Evolutionary conservation across 2,113 vertebrate species (phyloP).

Genomic region (Henicopernis longicauda): DNA sequence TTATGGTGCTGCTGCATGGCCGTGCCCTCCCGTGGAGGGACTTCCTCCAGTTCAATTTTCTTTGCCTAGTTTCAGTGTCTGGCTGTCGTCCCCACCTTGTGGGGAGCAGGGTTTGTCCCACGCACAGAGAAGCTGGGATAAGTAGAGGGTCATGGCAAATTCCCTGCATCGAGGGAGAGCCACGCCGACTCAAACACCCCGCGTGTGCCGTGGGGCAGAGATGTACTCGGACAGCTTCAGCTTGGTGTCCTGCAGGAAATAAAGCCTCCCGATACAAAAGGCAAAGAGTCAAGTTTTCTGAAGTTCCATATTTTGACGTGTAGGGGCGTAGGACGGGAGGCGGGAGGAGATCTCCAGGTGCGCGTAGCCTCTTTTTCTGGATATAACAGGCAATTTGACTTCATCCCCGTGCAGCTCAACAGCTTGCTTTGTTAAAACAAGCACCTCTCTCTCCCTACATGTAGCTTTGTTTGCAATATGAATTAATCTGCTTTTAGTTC

Average conservation of each 20-base stretch:
- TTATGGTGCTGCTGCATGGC: fast-evolving
- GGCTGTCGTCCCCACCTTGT: fast-evolving
- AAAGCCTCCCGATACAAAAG: neutral
- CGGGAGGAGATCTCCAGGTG: neutral
- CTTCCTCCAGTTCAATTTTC: neutral
- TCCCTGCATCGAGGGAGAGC: neutral
- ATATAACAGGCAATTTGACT: too few relatives aligned
- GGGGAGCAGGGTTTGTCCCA: fast-evolving
- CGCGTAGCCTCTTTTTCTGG: neutral
- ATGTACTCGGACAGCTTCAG: fast-evolving
- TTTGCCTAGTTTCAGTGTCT: fast-evolving
- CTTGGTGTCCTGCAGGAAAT: neutral
- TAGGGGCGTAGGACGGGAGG: neutral
- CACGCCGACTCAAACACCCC: fast-evolving
- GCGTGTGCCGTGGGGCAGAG: fast-evolving
- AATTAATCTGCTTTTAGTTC: neutral
- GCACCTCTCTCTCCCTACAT: neutral
- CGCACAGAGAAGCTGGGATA: fast-evolving
- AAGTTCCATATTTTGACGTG: neutral
- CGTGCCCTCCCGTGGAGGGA: fast-evolving
- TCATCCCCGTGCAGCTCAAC: neutral
- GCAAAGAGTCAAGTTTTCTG: neutral
- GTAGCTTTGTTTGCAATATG: fast-evolving
- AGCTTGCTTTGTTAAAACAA: neutral
- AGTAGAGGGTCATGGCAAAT: fast-evolving